Percentiles rank a stretch among this genome's conserved stretches.
phyloP scores from a whole-genome alignment of 2,888 invertebrate species.

The Gymnosoma rotundatum region DNA sequence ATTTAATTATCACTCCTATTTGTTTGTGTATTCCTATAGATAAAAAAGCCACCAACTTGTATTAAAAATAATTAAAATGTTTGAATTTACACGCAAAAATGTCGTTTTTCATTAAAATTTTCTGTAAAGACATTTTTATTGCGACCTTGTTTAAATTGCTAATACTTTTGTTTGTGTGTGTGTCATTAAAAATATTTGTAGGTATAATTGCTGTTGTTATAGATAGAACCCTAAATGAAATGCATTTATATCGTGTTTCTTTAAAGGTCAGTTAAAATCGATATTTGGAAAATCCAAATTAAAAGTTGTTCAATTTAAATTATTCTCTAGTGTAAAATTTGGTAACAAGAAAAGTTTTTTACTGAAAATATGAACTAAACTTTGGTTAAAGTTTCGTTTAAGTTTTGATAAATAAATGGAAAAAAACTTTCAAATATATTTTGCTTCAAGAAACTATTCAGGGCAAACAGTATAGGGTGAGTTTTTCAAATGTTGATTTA shows the following conservation, averaged over 20 bases:
- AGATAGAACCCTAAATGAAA: too few species aligned
- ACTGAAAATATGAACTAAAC: background rate
- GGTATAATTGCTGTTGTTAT: background rate
- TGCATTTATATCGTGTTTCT: background rate
- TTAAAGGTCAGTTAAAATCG: slow-evolving; percentile 29
- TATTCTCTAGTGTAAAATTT: background rate
- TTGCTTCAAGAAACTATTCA: too few species aligned
- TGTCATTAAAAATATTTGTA: background rate
- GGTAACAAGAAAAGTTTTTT: background rate
- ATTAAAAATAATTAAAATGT: background rate
- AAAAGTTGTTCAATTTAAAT: background rate
- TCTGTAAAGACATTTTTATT: background rate
- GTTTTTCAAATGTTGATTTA: too few species aligned
- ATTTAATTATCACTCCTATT: too few species aligned
- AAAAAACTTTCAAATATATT: too few species aligned
- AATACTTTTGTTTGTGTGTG: background rate
- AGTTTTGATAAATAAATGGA: too few species aligned
- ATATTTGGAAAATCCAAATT: slow-evolving; percentile 26
- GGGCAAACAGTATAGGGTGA: too few species aligned
- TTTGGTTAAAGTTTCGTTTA: too few species aligned
- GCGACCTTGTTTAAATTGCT: slow-evolving; percentile 26
- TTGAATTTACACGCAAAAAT: slow-evolving; percentile 31
- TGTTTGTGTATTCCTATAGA: too few species aligned
- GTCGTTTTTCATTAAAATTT: slow-evolving; percentile 33
- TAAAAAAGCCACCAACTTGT: background rate